These are phyloP conservation scores for Diplazon laetatorius DNA, from an alignment of 2,888 invertebrate genomes.

Conservation along the genomic window DNA sequence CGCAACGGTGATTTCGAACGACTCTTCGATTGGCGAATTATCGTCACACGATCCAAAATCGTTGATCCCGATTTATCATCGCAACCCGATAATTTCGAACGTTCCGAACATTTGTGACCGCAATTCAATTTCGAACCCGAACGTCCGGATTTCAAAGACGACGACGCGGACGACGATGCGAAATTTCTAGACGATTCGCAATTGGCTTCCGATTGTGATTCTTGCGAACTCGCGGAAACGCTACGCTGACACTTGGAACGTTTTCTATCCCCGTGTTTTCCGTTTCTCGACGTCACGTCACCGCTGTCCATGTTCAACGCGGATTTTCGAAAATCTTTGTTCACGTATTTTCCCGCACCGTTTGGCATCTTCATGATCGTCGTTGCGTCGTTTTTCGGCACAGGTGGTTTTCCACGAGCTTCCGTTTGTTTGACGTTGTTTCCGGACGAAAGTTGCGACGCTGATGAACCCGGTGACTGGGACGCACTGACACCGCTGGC, in stretches of 20 bases:
- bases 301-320: constrained; percentile 86
- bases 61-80: constrained; percentile 47
- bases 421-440: constrained; percentile 70
- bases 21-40: constrained; percentile 65
- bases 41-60: constrained; percentile 40
- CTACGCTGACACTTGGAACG: constrained; percentile 76
- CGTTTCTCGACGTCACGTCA: constrained; percentile 70
- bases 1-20: constrained; percentile 69
- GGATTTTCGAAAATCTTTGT: constrained; percentile 90
- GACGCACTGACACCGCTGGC: constrained; percentile 51
- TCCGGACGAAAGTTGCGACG: constrained; percentile 29
- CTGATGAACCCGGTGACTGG: constrained; percentile 24
- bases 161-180: constrained; percentile 65
- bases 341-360: constrained; percentile 82
- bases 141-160: constrained; percentile 63
- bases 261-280: constrained; percentile 71
- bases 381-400: constrained; percentile 81
- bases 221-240: constrained; percentile 83
- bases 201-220: constrained; percentile 74
- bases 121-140: constrained; percentile 62
- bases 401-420: constrained; percentile 82
- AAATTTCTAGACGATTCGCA: constrained; percentile 66
- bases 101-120: constrained; percentile 51
- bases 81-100: constrained; percentile 40
- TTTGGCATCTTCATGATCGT: constrained; percentile 72